Conservation (phyloP, 2,797 vertebrate genomes). For the Amblyraja radiata region DNA sequence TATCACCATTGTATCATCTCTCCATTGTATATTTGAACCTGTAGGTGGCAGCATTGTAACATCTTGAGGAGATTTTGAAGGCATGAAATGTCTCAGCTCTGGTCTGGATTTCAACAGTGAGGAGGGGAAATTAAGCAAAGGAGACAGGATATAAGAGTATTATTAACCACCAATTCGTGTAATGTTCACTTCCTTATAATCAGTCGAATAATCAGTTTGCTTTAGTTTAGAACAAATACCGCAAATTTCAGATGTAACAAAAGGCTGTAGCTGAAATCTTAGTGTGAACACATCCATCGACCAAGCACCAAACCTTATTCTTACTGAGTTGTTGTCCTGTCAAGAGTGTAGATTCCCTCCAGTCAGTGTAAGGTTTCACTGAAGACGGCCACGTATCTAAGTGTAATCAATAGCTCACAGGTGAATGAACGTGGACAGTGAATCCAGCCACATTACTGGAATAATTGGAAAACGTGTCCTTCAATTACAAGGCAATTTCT, state of each 20-base stretch:
- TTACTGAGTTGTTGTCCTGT: background rate
- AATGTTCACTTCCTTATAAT: background rate
- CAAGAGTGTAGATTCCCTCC: background rate
- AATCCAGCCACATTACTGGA: background rate
- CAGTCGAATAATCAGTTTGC: background rate
- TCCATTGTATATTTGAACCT: background rate
- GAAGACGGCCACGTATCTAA: background rate
- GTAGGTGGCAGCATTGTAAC: conserved; percentile 16
- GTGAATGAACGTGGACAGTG: background rate
- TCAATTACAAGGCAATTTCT: conserved; percentile 27
- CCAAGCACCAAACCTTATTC: background rate
- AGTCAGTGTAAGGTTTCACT: background rate
- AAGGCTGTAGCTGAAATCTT: background rate
- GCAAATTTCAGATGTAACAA: background rate
- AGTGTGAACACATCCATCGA: background rate
- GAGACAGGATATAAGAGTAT: background rate
- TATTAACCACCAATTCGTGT: background rate
- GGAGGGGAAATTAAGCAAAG: background rate
- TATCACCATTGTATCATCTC: no score
- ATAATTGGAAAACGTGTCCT: background rate
- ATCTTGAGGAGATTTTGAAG: background rate
- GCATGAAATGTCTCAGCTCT: background rate
- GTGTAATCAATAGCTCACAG: conserved; percentile 26
- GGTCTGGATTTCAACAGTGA: background rate
- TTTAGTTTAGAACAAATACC: background rate